phyloP scores from a whole-genome alignment of 2,113 vertebrate genomes.

The Semicossyphus pulcher region DNA sequence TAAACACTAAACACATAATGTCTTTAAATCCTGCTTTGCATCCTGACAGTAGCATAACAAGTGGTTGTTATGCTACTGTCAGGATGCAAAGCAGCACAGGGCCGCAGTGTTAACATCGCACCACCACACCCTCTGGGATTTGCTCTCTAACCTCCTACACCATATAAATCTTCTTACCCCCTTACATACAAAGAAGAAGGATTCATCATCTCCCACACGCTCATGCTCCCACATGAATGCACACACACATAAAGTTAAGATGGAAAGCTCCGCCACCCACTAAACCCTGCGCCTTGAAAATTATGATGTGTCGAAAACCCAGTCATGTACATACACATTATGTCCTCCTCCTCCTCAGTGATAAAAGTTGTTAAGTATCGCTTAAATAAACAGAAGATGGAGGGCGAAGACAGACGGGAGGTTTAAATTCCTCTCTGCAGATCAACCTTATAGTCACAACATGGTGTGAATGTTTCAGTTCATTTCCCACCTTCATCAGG shows the following conservation, averaged over 20 bases:
- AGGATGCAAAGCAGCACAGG: constrained; percentile 38
- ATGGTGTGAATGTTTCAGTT: constrained; percentile 33
- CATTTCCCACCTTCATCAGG: constrained; percentile 59
- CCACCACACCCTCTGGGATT: constrained; percentile 40
- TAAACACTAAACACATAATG: constrained; percentile 26
- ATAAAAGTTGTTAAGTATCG: constrained; percentile 45
- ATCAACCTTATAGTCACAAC: constrained; percentile 57
- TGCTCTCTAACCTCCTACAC: constrained; percentile 41
- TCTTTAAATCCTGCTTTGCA: constrained; percentile 54
- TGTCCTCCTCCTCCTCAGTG: constrained; percentile 20
- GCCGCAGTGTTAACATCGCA: constrained; percentile 56
- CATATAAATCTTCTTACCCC: constrained; percentile 62
- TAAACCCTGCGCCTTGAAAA: constrained; percentile 32
- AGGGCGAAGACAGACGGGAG: constrained; percentile 18
- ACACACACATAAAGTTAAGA: constrained; percentile 33
- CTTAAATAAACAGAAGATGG: constrained; percentile 39
- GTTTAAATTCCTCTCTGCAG: constrained; percentile 65
- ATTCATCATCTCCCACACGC: constrained; percentile 25
- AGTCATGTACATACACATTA: constrained; percentile 9
- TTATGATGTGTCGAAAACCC: constrained; percentile 53
- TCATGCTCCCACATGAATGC: constrained; percentile 34
- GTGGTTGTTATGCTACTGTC: constrained; percentile 70
- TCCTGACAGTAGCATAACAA: too few relatives aligned
- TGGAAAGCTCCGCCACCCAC: constrained; percentile 40
- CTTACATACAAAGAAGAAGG: constrained; percentile 25